Conservation (phyloP, 2,888 invertebrate species). For the Pasiphila rectangulata region DNA sequence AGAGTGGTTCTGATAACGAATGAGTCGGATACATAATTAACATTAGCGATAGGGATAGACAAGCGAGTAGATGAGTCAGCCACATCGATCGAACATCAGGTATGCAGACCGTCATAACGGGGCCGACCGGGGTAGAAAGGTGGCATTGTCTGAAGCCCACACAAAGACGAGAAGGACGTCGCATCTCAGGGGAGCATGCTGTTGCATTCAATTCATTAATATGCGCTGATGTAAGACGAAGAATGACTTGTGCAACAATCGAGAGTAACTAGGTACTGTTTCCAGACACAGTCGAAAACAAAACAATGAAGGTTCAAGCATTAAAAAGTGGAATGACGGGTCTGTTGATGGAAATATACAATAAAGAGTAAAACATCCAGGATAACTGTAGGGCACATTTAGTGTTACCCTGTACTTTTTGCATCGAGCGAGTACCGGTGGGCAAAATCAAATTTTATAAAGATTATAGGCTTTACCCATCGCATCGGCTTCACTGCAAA, state of each 20-base stretch:
- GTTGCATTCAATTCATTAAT: conserved; percentile 30
- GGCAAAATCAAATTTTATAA: conserved; percentile 11
- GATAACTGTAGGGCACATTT: conserved; percentile 9
- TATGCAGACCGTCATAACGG: conserved; percentile 42
- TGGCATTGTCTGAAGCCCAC: conserved; percentile 53
- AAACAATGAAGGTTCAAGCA: conserved; percentile 13
- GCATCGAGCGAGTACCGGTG: conserved; percentile 1
- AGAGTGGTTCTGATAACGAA: conserved; percentile 45
- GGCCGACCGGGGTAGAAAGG: conserved; percentile 46
- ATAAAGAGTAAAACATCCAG: conserved; percentile 7
- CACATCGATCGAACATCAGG: conserved; percentile 46
- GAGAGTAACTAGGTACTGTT: conserved; percentile 9
- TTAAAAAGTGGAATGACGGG: conserved; percentile 13
- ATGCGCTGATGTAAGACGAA: conserved; percentile 27
- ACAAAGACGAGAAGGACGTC: conserved; percentile 50
- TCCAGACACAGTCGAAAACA: conserved; percentile 10
- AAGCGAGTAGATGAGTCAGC: conserved; percentile 36
- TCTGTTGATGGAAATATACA: conserved; percentile 13
- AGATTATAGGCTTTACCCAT: conserved; percentile 12
- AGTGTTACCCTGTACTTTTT: conserved; percentile 8
- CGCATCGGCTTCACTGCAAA: conserved; percentile 13
- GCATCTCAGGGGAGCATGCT: conserved; percentile 42
- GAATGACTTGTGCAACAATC: conserved; percentile 28
- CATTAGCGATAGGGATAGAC: conserved; percentile 38
- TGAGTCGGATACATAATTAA: conserved; percentile 42